phyloP scores from a whole-genome alignment of 2,797 vertebrate species.

The Poeciliopsis paucimaculata region DNA sequence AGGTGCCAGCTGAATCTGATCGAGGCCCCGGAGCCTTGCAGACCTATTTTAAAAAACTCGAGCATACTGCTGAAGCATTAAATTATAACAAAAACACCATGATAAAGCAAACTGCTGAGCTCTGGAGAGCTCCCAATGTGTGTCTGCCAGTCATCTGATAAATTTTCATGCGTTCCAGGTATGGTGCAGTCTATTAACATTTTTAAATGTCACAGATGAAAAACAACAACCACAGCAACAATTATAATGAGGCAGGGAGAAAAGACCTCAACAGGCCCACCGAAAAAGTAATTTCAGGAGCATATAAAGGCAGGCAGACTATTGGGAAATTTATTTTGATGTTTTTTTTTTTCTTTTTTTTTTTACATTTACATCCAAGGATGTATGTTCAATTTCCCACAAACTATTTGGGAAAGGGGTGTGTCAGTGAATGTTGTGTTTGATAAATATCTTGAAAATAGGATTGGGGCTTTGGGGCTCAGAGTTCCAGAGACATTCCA shows the following conservation, averaged over 20 bases:
- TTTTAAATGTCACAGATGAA: constrained; percentile 73
- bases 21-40: not conserved
- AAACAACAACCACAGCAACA: constrained; percentile 52
- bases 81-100: constrained; percentile 26
- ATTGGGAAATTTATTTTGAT: not conserved
- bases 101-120: constrained; percentile 51
- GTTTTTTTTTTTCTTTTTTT: not conserved
- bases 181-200: constrained; percentile 60
- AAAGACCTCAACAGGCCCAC: constrained; percentile 24
- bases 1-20: not conserved
- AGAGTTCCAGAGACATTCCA: not conserved
- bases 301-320: not conserved
- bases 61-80: not conserved
- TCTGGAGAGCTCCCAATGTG: constrained; percentile 27
- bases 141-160: constrained; percentile 53
- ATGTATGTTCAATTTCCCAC: not conserved
- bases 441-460: not conserved
- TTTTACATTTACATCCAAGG: not conserved
- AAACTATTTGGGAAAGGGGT: not conserved
- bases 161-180: constrained; percentile 57
- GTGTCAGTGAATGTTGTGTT: not conserved
- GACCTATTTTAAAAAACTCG: not conserved
- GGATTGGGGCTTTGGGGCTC: not conserved
- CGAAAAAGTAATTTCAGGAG: constrained; percentile 6
- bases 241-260: constrained; percentile 51